Evolutionary conservation across 2,113 vertebrate genomes (phyloP).

Genomic region (Odocoileus virginianus): DNA sequence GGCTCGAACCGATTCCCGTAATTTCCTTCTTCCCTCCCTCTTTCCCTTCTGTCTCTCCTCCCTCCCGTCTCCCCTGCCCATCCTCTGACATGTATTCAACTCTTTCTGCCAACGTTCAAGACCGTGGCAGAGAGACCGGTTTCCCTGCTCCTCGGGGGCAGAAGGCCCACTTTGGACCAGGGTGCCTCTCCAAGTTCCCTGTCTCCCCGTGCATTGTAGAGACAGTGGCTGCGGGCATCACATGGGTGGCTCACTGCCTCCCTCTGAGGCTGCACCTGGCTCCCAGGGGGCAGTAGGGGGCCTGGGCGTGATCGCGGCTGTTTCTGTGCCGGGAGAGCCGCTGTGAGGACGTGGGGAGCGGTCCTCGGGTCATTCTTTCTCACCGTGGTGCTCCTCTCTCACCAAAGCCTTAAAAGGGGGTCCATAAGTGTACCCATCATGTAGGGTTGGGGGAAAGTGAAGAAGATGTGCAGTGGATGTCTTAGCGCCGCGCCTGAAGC

Average conservation of each 20-base stretch:
- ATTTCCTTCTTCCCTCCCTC: neutral
- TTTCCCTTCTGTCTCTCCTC: neutral
- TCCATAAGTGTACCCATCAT: rapidly evolving
- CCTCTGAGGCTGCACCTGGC: neutral
- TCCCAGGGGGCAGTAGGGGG: neutral
- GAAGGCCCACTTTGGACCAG: neutral
- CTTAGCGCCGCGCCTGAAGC: rapidly evolving
- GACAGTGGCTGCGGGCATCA: rapidly evolving
- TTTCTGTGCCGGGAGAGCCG: rapidly evolving
- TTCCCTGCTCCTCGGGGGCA: neutral
- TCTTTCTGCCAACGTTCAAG: neutral
- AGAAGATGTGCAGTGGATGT: neutral
- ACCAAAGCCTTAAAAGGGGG: neutral
- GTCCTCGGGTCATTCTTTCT: neutral
- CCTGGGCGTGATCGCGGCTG: rapidly evolving
- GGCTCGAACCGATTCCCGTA: neutral
- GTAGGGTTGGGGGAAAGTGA: rapidly evolving
- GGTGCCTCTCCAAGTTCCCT: neutral
- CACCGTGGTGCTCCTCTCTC: neutral
- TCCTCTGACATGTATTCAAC: neutral
- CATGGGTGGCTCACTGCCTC: neutral
- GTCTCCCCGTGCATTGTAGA: rapidly evolving
- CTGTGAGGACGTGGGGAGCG: neutral
- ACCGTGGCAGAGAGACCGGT: neutral
- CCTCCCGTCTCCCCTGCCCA: no score